Conservation (phyloP, 2,888 invertebrate genomes). For the Cheilosia impressa region DNA sequence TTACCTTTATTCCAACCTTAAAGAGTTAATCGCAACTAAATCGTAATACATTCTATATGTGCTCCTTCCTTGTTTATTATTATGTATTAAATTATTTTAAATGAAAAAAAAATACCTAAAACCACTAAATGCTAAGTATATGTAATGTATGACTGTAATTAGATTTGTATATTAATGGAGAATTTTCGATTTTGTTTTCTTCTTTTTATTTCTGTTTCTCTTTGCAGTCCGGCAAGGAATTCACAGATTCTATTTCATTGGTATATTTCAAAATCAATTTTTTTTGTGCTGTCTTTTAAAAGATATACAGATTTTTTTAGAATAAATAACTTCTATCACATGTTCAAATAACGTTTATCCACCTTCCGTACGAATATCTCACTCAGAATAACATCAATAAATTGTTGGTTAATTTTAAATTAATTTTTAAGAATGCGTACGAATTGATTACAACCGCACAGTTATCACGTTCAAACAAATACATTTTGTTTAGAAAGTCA, state of each 20-base stretch:
- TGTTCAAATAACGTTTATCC: conserved; percentile 17
- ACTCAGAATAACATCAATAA: conserved; percentile 10
- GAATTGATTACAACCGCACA: conserved; percentile 6
- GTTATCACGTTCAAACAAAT: conserved; percentile 10
- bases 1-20: conserved; percentile 11
- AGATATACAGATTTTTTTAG: conserved; percentile 13
- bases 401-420: neutral
- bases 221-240: conserved; percentile 84
- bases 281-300: conserved; percentile 37
- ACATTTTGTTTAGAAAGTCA: neutral
- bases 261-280: conserved; percentile 78
- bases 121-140: neutral
- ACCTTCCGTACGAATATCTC: conserved; percentile 14
- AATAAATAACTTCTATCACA: conserved; percentile 27
- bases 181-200: conserved; percentile 54
- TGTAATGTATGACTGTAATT: neutral
- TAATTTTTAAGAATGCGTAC: neutral
- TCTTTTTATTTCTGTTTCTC: conserved; percentile 76
- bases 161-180: conserved; percentile 60
- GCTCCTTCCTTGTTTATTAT: neutral
- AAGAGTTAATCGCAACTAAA: neutral
- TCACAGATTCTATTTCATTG: conserved; percentile 84
- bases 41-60: neutral
- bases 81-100: neutral
- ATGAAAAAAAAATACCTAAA: neutral